Evolutionary conservation across 2,888 invertebrate species (phyloP).

Genomic region (Sminthurinus aureus): DNA sequence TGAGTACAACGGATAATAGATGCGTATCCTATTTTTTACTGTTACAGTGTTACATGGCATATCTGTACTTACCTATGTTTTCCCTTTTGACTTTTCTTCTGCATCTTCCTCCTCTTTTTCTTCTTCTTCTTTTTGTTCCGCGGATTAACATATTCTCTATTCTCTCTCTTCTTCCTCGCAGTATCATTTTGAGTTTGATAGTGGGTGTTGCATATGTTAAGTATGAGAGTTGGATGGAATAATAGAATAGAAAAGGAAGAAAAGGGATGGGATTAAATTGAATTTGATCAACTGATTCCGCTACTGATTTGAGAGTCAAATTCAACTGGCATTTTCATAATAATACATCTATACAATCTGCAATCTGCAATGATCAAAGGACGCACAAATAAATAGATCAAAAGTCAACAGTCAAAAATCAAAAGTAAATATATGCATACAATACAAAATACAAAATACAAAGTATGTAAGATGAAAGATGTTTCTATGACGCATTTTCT

Average conservation of each 20-base stretch:
- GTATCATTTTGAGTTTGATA: neutral
- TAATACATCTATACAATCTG: neutral
- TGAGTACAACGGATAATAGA: no score
- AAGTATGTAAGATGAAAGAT: no score
- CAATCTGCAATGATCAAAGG: neutral
- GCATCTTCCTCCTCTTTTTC: neutral
- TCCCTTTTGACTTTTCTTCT: neutral
- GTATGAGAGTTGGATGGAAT: neutral
- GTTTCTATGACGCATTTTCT: no score
- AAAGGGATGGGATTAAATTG: neutral
- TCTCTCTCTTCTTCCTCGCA: no score
- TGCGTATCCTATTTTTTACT: neutral
- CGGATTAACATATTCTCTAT: neutral
- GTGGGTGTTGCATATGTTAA: neutral
- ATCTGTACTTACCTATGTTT: neutral
- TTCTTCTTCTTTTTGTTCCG: neutral
- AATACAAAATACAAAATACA: no score
- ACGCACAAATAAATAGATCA: neutral
- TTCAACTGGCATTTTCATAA: neutral
- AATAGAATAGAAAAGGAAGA: neutral
- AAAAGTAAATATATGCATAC: no score
- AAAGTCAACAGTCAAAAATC: no score
- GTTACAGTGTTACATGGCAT: no score
- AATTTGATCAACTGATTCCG: no score
- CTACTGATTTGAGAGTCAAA: neutral